Base-by-base conservation (phyloP, 2,797 vertebrate genomes). In the Silurus lanzhouensis region DNA sequence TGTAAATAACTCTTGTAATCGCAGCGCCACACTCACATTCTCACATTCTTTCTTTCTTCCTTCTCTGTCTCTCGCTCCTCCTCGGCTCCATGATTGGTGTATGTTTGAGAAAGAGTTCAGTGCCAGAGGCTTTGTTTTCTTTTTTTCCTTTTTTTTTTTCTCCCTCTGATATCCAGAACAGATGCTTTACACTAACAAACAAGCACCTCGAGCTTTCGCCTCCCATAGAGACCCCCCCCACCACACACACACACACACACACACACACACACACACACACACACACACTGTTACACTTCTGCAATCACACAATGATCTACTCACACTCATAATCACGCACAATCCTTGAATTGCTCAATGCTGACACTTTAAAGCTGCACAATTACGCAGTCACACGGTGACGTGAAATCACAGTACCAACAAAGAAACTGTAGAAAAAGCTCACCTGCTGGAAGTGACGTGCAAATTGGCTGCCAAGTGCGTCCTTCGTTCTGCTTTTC, bases 181-280 rank as follows among this genome's bases (percentile, higher is more conserved):
- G 93, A 95, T 94, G 93, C 93, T 91, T 94, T 94, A 94, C 91
- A 92, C 94, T 96, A 95, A 95, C 94, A 96, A 95, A 92, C 89
- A 88, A 86, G 91, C 91, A 90, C 90, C 90, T 79, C 70, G 86
- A 92, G 89, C 86, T 90, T 90, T 83, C 83, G 91, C 86, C 88
- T 92, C 90, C 88, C 92, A 86, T 89, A 91, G 87, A 90, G 91
- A 83, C 83, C 81, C 48, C 87, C 55, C 76, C 81, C 70, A 78
- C 27, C 66, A 48, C 48, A 48, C 48, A 48, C 81, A 87, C 76
- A 85, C 67, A 74, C 85, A 8, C 77, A 81, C 55, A 19, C 52
- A 75, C 74, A 57, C 61, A 71, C 78, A 71, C 31, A 67, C 83
- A 84, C 70, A 82, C 78, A 81, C 83, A 44, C 67, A 76, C 31